Percentiles rank a stretch among this genome's conserved stretches.
Conservation (phyloP, 2,113 vertebrate species). For the Colossoma macropomum region DNA sequence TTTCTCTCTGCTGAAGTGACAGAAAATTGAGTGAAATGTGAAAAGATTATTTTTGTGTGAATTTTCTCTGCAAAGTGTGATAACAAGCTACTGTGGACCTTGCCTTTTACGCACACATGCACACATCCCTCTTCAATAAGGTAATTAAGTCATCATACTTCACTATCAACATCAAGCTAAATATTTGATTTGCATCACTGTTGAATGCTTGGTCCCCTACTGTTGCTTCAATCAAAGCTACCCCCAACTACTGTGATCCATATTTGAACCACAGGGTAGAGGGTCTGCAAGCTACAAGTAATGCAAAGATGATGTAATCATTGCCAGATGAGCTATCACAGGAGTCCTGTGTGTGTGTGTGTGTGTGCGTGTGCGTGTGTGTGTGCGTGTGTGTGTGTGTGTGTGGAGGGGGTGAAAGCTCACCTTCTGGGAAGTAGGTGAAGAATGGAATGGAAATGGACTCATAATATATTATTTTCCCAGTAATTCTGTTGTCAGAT, state of each 20-base stretch:
- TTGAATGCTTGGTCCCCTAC: slow-evolving; percentile 58
- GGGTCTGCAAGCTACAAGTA: slow-evolving; percentile 26
- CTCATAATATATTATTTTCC: too few relatives aligned
- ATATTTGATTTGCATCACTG: slow-evolving; percentile 53
- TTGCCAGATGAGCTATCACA: slow-evolving; percentile 42
- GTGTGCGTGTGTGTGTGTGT: slow-evolving; percentile 24
- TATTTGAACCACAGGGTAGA: slow-evolving; percentile 58
- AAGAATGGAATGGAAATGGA: too few relatives aligned
- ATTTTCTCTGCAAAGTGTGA: not conserved
- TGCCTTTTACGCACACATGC: not conserved
- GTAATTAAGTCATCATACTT: slow-evolving; percentile 55
- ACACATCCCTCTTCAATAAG: slow-evolving; percentile 20
- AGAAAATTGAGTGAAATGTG: not conserved
- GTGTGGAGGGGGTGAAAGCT: slow-evolving; percentile 3
- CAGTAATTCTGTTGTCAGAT: too few relatives aligned
- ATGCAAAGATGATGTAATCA: slow-evolving; percentile 43
- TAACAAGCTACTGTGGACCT: not conserved
- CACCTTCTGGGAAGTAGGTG: too few relatives aligned
- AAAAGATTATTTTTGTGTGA: not conserved
- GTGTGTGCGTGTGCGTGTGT: slow-evolving; percentile 1
- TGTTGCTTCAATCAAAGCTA: slow-evolving; percentile 46
- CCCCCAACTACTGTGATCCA: slow-evolving; percentile 56
- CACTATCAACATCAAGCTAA: slow-evolving; percentile 65
- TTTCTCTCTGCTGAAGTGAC: not conserved
- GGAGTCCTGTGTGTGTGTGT: slow-evolving; percentile 46